phyloP scores from a whole-genome alignment of 1,140 invertebrate species.

The Nephila pilipes region DNA sequence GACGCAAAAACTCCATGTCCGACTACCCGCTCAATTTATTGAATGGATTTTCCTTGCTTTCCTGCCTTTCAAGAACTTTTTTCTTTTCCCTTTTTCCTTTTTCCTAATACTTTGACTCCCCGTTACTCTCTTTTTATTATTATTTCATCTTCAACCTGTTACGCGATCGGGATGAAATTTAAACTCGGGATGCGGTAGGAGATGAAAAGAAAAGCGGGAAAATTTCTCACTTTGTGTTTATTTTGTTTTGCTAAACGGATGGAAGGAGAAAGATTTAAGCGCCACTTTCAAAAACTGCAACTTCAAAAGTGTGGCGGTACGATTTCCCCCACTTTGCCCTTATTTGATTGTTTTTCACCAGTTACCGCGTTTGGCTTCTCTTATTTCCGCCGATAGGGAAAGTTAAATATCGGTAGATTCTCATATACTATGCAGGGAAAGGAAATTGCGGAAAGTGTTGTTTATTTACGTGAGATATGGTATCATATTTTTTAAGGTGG shows the following conservation, averaged over 20 bases:
- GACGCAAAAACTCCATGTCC: slow-evolving; percentile 59
- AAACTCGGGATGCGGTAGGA: slow-evolving; percentile 45
- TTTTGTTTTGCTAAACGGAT: slow-evolving; percentile 53
- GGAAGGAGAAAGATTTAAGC: slow-evolving; percentile 11
- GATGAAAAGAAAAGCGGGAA: slow-evolving; percentile 31
- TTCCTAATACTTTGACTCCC: not conserved
- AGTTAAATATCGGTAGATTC: slow-evolving; percentile 3
- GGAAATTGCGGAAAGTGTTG: not conserved
- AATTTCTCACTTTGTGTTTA: slow-evolving; percentile 43
- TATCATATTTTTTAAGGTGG: not conserved
- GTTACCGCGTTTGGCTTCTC: not conserved
- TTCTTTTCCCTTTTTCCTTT: slow-evolving; percentile 40
- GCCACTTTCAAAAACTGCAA: not conserved
- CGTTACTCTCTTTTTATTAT: slow-evolving; percentile 49
- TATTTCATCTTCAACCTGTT: slow-evolving; percentile 70
- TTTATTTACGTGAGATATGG: not conserved
- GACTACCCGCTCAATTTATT: slow-evolving; percentile 75
- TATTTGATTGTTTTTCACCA: not conserved
- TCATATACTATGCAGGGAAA: not conserved
- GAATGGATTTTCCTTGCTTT: slow-evolving; percentile 69
- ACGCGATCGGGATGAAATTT: slow-evolving; percentile 67
- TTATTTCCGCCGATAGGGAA: not conserved
- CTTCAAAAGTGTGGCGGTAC: not conserved
- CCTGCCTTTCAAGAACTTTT: not conserved
- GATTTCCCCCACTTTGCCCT: not conserved